Conservation (phyloP, 2,113 vertebrate genomes). For the Rissa tridactyla region DNA sequence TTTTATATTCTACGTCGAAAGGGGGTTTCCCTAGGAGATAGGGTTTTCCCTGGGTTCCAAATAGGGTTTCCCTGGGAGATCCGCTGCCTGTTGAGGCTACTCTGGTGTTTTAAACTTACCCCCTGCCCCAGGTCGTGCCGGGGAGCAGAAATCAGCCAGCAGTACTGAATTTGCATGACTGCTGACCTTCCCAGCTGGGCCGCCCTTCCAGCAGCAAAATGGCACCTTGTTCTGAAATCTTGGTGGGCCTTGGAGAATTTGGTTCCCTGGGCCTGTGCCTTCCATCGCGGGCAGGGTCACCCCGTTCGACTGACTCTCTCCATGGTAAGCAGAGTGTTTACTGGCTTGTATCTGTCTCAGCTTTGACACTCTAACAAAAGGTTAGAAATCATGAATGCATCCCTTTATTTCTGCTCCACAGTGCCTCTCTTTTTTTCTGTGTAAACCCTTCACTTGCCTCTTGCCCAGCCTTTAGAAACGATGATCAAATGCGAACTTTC, state of each 20-base stretch:
- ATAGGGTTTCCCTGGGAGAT: neutral
- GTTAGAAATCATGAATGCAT: slow-evolving; percentile 72
- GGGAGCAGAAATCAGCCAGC: neutral
- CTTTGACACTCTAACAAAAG: slow-evolving; percentile 66
- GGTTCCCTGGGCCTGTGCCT: neutral
- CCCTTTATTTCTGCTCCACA: slow-evolving; percentile 71
- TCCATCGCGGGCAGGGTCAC: slow-evolving; percentile 15
- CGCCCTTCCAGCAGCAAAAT: neutral
- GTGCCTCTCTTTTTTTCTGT: slow-evolving; percentile 72
- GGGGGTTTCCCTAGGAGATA: neutral
- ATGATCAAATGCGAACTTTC: slow-evolving; percentile 77
- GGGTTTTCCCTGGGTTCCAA: neutral
- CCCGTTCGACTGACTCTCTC: neutral
- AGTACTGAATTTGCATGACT: neutral
- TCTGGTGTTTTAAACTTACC: neutral
- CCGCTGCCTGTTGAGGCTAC: neutral
- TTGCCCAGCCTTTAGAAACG: slow-evolving; percentile 73
- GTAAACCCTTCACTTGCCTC: slow-evolving; percentile 72
- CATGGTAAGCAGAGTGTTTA: slow-evolving; percentile 66
- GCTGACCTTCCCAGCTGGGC: neutral
- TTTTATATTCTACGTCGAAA: neutral
- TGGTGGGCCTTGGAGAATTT: neutral
- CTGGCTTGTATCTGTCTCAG: slow-evolving; percentile 60
- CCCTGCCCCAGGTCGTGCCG: neutral
- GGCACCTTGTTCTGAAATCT: neutral